Conservation (phyloP, 2,888 invertebrate species). For the Sipha maydis region DNA sequence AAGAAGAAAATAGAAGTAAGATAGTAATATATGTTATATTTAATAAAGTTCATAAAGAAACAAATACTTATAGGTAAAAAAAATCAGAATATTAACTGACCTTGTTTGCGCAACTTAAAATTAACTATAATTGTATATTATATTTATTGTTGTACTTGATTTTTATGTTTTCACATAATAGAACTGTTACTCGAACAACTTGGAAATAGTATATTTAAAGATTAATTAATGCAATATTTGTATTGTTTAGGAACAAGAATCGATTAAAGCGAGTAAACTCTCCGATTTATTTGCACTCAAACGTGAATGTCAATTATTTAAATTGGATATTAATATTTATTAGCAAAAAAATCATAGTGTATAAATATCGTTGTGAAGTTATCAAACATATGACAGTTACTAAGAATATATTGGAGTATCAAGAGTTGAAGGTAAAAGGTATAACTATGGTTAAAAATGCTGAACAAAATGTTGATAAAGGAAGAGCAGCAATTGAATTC, state of each 20-base stretch:
- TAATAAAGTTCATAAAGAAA: too few relatives aligned
- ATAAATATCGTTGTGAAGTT: constrained; percentile 26
- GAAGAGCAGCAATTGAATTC: constrained; percentile 1
- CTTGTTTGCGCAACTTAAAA: too few relatives aligned
- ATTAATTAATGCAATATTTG: too few relatives aligned
- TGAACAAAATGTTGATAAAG: constrained; percentile 37
- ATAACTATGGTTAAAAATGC: constrained; percentile 28
- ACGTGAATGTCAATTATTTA: constrained; percentile 33
- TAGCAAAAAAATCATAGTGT: constrained; percentile 23
- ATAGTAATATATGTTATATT: too few relatives aligned
- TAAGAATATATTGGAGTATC: constrained; percentile 43
- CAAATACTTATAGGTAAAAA: too few relatives aligned
- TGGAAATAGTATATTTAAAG: too few relatives aligned
- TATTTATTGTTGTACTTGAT: too few relatives aligned
- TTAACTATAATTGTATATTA: too few relatives aligned
- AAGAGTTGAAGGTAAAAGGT: constrained; percentile 26
- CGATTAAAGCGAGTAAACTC: background rate
- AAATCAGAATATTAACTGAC: too few relatives aligned
- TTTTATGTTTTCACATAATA: background rate
- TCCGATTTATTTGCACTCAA: constrained; percentile 17
- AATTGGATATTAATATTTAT: background rate
- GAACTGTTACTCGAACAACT: too few relatives aligned
- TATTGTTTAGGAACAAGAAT: constrained; percentile 18
- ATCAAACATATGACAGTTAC: constrained; percentile 36
- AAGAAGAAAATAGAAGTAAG: constrained; percentile 63